These are phyloP conservation scores for Pegea sp. DNA, from an alignment of 23 tunicate genomes.

Conservation along the genomic window DNA sequence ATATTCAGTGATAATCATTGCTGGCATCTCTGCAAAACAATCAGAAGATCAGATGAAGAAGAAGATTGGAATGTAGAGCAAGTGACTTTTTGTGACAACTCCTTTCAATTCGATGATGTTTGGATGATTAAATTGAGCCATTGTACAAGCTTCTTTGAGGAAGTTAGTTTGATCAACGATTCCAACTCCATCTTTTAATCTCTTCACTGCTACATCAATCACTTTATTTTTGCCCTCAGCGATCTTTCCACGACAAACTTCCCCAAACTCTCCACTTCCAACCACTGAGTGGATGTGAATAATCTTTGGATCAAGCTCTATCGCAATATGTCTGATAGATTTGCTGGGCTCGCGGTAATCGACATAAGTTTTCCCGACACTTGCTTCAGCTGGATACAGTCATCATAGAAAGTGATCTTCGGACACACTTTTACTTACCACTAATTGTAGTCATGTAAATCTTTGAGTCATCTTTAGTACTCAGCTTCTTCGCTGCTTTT, in stretches of 20 bases:
- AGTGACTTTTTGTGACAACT: slow-evolving; percentile 76
- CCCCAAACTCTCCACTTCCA: slow-evolving; percentile 81
- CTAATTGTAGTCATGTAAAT: too few species aligned
- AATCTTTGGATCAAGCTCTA: slow-evolving; percentile 27
- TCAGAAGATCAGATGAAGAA: neutral
- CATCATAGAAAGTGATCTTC: too few species aligned
- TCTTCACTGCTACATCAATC: slow-evolving; percentile 42
- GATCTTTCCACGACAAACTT: slow-evolving; percentile 56
- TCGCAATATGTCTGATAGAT: slow-evolving; percentile 54
- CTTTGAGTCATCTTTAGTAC: too few species aligned
- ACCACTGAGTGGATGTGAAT: slow-evolving; percentile 60
- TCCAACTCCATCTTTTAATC: slow-evolving; percentile 44
- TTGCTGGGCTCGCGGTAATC: slow-evolving; percentile 80
- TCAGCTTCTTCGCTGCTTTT: too few species aligned
- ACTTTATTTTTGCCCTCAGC: slow-evolving; percentile 9
- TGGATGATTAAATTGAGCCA: slow-evolving; percentile 68
- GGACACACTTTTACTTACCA: too few species aligned
- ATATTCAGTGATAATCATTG: slow-evolving; percentile 80
- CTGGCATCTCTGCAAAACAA: slow-evolving; percentile 37
- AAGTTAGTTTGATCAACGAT: slow-evolving; percentile 67
- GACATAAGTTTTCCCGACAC: slow-evolving; percentile 34
- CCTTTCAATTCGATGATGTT: slow-evolving; percentile 80
- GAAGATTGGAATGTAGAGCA: neutral
- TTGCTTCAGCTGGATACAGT: too few species aligned
- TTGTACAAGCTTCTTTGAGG: slow-evolving; percentile 70